A percentile compares a stretch with the other conserved stretches of the same genome.
Conservation (phyloP, 2,888 invertebrate genomes). For the Hirtodrosophila confusa region DNA sequence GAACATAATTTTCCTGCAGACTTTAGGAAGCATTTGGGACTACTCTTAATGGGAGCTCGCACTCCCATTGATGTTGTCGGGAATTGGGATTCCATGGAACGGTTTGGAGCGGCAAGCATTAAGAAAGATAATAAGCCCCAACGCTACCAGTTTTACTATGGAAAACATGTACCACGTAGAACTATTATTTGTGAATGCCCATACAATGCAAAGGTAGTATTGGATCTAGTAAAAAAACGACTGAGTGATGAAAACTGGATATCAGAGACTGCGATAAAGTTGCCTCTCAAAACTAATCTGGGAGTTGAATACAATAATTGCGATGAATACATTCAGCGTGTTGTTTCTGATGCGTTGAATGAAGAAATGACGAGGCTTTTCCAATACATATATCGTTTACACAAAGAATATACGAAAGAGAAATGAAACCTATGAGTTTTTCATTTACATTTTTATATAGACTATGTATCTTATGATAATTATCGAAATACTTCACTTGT, state of each 20-base stretch:
- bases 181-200: background rate
- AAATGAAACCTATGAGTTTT: no score
- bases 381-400: background rate
- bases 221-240: slow-evolving; percentile 5
- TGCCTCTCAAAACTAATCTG: background rate
- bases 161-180: background rate
- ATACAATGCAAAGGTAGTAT: background rate
- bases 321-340: slow-evolving; percentile 13
- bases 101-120: slow-evolving; percentile 2
- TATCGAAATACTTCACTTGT: no score
- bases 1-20: background rate
- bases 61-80: slow-evolving; percentile 2
- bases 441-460: no score
- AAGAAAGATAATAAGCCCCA: slow-evolving; percentile 8
- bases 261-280: slow-evolving; percentile 7
- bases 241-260: slow-evolving; percentile 29
- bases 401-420: background rate
- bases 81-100: slow-evolving; percentile 17
- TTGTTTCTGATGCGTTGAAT: background rate
- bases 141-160: slow-evolving; percentile 20
- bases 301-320: background rate
- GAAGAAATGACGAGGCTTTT: background rate
- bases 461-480: no score
- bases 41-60: slow-evolving; percentile 12
- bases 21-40: slow-evolving; percentile 7